These are phyloP conservation scores for Herminia tarsipennalis DNA, from an alignment of 2,888 invertebrate species.

Conservation along the genomic window DNA sequence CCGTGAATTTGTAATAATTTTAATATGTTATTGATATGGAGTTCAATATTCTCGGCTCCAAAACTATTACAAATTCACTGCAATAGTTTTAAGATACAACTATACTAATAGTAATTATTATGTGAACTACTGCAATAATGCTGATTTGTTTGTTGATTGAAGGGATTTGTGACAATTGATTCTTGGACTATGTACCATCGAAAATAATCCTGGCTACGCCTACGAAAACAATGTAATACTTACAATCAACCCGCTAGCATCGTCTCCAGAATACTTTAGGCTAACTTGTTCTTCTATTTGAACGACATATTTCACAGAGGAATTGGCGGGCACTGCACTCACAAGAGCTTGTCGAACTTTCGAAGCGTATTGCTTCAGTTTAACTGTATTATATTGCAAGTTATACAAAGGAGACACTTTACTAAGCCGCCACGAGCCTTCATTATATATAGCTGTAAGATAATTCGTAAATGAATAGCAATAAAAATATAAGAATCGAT, in stretches of 20 bases:
- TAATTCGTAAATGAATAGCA: neutral
- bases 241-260: slow-evolving; percentile 71
- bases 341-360: slow-evolving; percentile 72
- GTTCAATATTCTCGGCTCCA: too few species aligned
- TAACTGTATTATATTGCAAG: slow-evolving; percentile 63
- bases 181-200: too few species aligned
- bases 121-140: too few species aligned
- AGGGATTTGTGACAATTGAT: too few species aligned
- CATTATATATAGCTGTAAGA: slow-evolving; percentile 72
- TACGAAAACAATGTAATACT: too few species aligned
- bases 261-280: slow-evolving; percentile 70
- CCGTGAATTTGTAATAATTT: too few species aligned
- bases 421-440: slow-evolving; percentile 69
- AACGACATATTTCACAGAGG: slow-evolving; percentile 62
- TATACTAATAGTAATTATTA: too few species aligned
- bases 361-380: slow-evolving; percentile 74
- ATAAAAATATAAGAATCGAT: neutral
- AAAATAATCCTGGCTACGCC: too few species aligned
- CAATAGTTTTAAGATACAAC: too few species aligned
- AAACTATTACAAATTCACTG: too few species aligned
- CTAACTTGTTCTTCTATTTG: slow-evolving; percentile 60
- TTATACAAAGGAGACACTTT: slow-evolving; percentile 73
- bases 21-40: too few species aligned
- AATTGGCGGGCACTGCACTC: slow-evolving; percentile 53
- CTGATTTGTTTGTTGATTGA: too few species aligned